Evolutionary conservation across 2,113 vertebrate genomes (phyloP), one percentile per base, ranked within the genome.

Genomic region (Sula dactylatra): DNA sequence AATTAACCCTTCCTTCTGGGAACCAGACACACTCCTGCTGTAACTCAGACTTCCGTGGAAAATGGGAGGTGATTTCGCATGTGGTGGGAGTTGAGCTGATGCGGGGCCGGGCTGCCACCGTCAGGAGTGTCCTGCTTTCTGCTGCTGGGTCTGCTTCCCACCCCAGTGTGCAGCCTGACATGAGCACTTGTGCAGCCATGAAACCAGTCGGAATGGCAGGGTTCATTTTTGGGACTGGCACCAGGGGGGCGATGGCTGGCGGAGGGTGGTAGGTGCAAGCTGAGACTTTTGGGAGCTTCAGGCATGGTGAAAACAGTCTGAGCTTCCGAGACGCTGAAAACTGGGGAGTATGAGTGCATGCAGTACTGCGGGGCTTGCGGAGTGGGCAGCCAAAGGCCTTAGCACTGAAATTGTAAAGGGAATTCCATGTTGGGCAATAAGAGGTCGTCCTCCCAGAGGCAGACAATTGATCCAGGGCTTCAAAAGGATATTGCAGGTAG

Each of bases 221-320:
- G 29, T 4, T 59, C 29, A 12, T n/a, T 65, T 72, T 27, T 42
- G 69, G 69, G 55, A 65, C 61, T 40, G 47, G 45, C 42, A 66
- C 11, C 1, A 3, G 34, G 5, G 13, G 7, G 9, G 5, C 0
- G 2, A 44, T 10, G 52, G 44, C 54, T 86, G 77, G 22, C 1
- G 1, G 32, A 72, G 20, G 9, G 25, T 25, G 16, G 18, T 7
- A 19, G 20, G 45, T 17, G 20, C 38, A 61, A 83, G 24, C 10
- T 50, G 70, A 79, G 36, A 22, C 24, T 86, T 76, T 26, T 21
- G 14, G n/a, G 38, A 86, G 45, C 32, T 83, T 36, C 5, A 4
- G 42, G 19, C 8, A 52, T 13, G 1, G 8, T 19, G 32, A 72
- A 83, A 61, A 72, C 13, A 38, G 44, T 6, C 72, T 0, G 6